Evolutionary conservation across 2,797 vertebrate species (phyloP), one percentile per base, ranked within the genome.

Genomic region (Cheirogaleus major): DNA sequence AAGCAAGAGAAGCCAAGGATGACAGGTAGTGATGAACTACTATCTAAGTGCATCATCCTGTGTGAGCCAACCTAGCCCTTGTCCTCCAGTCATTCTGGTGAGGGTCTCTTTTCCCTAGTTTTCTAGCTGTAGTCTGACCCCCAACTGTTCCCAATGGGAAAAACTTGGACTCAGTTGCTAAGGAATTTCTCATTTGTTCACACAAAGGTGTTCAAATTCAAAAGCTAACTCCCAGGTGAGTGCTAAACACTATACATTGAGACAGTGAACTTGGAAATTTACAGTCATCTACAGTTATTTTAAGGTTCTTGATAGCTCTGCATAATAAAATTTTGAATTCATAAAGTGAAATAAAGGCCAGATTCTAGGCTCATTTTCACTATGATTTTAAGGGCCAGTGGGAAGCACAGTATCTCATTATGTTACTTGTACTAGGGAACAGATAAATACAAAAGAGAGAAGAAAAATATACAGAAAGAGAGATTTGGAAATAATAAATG

Each of bases 401-500:
- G 76, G 61, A 90, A 88, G 52, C 38, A 20, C 35, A 50, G 12
- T 13, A 48, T 52, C 50, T 59, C 72, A 69, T 32, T 48, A 10
- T 27, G 45, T 32, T 72, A n/a, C 92, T 91, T 90, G 84, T 57
- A 92, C 41, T 20, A 25, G 43, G 27, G 87, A 95, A 94, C 75
- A 95, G 94, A 96, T 81, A 96, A 94, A 93, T 69, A 73, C 50
- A 10, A 91, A 96, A 92, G 81, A 59, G 73, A 78, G 91, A 81
- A 65, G 84, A 13, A 32, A 92, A 91, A 91, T 69, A 89, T 96
- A 96, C 97, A 96, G 95, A 86, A 45, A 80, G 48, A 79, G 80
- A 73, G 41, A 38, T 76, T 45, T 32, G 69, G 25, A 0, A 67
- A 57, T 59, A 59, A 59, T 59, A 90, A 93, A 63, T 79, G 89